A percentile compares a stretch with the other conserved stretches of the same genome.
phyloP scores from a whole-genome alignment of 2,797 vertebrate genomes.

The Tolypeutes matacus region DNA sequence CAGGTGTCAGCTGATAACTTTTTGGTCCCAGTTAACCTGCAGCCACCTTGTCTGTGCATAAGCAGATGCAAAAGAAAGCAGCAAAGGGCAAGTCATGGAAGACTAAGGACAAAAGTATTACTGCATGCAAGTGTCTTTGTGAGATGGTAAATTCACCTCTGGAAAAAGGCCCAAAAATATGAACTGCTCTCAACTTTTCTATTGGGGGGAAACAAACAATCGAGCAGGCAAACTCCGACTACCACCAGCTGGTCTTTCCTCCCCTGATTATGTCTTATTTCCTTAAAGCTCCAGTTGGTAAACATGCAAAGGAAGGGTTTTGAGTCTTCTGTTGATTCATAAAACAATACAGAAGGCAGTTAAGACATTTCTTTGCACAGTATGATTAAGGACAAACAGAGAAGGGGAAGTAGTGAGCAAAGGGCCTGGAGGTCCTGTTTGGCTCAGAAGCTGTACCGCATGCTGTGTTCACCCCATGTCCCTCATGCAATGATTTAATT shows the following conservation, averaged over 20 bases:
- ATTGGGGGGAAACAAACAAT: slow-evolving; percentile 1
- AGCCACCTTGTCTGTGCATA: not conserved
- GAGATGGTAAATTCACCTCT: not conserved
- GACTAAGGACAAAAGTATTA: not conserved
- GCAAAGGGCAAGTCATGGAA: not conserved
- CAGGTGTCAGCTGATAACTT: slow-evolving; percentile 20
- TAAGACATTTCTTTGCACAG: slow-evolving; percentile 54
- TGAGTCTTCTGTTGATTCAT: slow-evolving; percentile 53
- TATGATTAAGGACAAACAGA: slow-evolving; percentile 53
- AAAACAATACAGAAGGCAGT: slow-evolving; percentile 66
- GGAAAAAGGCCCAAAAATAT: not conserved
- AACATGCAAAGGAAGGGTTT: slow-evolving; percentile 14
- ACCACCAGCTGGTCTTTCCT: slow-evolving; percentile 59
- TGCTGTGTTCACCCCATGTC: not conserved
- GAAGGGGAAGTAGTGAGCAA: slow-evolving; percentile 35
- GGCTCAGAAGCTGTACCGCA: not conserved
- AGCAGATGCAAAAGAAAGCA: not conserved
- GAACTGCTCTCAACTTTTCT: not conserved
- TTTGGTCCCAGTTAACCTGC: slow-evolving; percentile 19
- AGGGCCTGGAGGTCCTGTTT: slow-evolving; percentile 6
- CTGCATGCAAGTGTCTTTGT: not conserved
- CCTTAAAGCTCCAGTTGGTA: slow-evolving; percentile 58
- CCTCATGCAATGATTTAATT: not conserved
- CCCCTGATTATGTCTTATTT: slow-evolving; percentile 62
- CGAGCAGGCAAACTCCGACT: not conserved